Conservation (phyloP, 2,888 invertebrate species). For the Pomacea canaliculata region DNA sequence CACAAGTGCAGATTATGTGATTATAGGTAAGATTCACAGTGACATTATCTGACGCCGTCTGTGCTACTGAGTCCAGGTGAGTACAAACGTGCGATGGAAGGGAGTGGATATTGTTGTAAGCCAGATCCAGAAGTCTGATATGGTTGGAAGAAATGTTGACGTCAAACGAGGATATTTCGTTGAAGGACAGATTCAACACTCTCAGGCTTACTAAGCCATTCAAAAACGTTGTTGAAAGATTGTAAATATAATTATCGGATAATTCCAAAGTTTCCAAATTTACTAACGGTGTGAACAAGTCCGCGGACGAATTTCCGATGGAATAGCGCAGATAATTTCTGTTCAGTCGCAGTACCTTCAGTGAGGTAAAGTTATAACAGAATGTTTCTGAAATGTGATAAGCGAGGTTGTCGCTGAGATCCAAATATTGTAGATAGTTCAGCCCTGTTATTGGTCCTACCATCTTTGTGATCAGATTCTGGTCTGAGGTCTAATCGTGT, state of each 20-base stretch:
- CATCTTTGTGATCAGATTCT: constrained; percentile 4
- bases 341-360: constrained; percentile 5
- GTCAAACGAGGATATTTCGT: constrained; percentile 3
- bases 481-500: neutral
- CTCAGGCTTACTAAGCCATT: neutral
- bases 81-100: neutral
- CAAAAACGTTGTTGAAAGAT: neutral
- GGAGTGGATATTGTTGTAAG: neutral
- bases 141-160: constrained; percentile 1
- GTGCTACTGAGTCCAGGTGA: neutral
- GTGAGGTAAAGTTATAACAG: neutral
- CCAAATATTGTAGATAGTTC: neutral
- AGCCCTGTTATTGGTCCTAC: constrained; percentile 11
- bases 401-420: constrained; percentile 10
- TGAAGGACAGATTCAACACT: constrained; percentile 6
- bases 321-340: constrained; percentile 6
- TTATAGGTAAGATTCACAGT: constrained; percentile 13
- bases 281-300: neutral
- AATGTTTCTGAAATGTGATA: constrained; percentile 2
- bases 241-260: neutral
- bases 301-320: neutral
- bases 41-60: neutral
- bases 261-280: neutral
- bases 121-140: constrained; percentile 11
- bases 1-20: constrained; percentile 20